Evolutionary conservation across 2,888 invertebrate species (phyloP).

Genomic region (Agrotis ipsilon): DNA sequence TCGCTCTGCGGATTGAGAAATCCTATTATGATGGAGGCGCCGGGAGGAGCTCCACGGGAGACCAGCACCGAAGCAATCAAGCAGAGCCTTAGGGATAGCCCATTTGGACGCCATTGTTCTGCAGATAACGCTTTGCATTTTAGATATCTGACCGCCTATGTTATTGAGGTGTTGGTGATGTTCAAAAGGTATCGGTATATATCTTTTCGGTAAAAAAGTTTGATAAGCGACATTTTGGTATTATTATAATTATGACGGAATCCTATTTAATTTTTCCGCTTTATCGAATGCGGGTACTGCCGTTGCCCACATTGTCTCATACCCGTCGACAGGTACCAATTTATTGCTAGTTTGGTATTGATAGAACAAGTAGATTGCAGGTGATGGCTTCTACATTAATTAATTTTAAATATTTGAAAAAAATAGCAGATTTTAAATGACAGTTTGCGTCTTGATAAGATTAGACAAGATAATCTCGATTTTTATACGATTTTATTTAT

Average conservation of each 20-base stretch:
- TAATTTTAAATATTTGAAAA: background rate
- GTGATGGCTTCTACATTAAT: background rate
- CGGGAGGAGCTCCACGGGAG: conserved; percentile 46
- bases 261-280: too few species aligned
- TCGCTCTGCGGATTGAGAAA: conserved; percentile 71
- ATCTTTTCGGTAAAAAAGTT: too few species aligned
- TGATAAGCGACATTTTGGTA: too few species aligned
- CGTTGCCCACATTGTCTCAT: too few species aligned
- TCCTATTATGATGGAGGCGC: conserved; percentile 71
- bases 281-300: too few species aligned
- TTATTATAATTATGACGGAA: too few species aligned
- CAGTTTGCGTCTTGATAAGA: too few species aligned
- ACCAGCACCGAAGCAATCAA: conserved; percentile 69
- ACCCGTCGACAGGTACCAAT: too few species aligned
- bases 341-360: background rate
- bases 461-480: too few species aligned
- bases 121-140: conserved; percentile 57
- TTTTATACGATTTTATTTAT: too few species aligned
- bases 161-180: conserved; percentile 19
- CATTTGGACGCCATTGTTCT: conserved; percentile 77
- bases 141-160: conserved; percentile 33
- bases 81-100: conserved; percentile 74
- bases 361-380: background rate
- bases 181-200: conserved; percentile 1
- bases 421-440: background rate